phyloP scores from a whole-genome alignment of 2,113 vertebrate species.

The Neogobius melanostomus region DNA sequence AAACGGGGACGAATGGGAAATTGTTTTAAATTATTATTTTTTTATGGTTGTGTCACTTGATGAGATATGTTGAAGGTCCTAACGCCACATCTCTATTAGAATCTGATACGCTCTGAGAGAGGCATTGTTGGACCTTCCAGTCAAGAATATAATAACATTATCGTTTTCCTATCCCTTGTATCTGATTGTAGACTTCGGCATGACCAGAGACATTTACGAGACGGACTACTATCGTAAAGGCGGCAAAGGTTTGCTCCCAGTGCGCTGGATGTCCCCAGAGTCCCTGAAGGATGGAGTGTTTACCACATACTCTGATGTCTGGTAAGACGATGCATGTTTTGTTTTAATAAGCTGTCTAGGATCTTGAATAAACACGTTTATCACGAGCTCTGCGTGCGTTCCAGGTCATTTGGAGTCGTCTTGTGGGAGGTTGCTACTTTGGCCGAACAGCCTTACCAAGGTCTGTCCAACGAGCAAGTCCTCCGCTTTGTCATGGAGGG shows the following conservation, averaged over 20 bases:
- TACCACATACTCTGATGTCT: slow-evolving; percentile 96
- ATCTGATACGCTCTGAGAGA: too few species aligned
- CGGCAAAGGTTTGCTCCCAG: slow-evolving; percentile 93
- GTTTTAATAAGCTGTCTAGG: background rate
- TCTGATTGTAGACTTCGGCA: slow-evolving; percentile 87
- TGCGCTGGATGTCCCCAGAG: slow-evolving; percentile 98
- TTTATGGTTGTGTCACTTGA: too few species aligned
- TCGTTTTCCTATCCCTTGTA: slow-evolving; percentile 4
- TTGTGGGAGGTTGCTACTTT: slow-evolving; percentile 96
- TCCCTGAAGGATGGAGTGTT: slow-evolving; percentile 98
- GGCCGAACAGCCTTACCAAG: slow-evolving; percentile 96
- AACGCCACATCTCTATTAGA: too few species aligned
- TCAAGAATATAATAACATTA: background rate
- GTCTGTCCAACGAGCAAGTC: slow-evolving; percentile 98
- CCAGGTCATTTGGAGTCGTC: slow-evolving; percentile 96
- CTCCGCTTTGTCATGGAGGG: slow-evolving; percentile 98
- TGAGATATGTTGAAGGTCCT: too few species aligned
- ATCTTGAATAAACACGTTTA: background rate
- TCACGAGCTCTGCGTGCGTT: background rate
- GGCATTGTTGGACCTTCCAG: background rate
- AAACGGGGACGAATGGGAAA: too few species aligned
- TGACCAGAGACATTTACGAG: slow-evolving; percentile 98
- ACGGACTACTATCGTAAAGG: slow-evolving; percentile 99
- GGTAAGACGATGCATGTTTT: slow-evolving; percentile 74
- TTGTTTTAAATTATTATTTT: too few species aligned